Base-by-base conservation (phyloP, 2,797 vertebrate species). In the Cirrhinus mrigala region DNA sequence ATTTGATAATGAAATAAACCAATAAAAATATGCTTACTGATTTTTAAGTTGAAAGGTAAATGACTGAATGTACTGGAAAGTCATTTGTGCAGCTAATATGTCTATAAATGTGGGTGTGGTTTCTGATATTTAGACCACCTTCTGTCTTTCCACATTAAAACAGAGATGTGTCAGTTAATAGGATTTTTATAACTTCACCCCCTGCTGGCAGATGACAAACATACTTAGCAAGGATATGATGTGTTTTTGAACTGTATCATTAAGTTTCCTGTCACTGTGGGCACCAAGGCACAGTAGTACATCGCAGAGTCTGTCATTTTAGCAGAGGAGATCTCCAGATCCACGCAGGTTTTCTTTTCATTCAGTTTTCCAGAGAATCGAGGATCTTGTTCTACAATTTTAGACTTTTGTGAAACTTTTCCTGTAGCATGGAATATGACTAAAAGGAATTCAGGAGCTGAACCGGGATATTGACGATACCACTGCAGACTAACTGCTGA, bases 401-500 rank as follows among this genome's bases (percentile, higher is more conserved):
- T 3, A 2, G 76, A 78, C n/a, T 16, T 78, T 18, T 62, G 54
- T n/a, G 56, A 60, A 60, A 62, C 76, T 16, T 78, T 75, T 3
- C 75, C 56, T n/a, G 40, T 44, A 11, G 10, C 48, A 58, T 46
- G 40, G 15, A 33, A n/a, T 33, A 33, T 22, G 52, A 70, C 24
- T 5, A 74, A 70, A 37, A 87, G 73, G 16, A 33, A 85, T 71
- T 71, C 71, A 48, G 86, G 79, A 68, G 54, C 22, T 16, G 24
- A 50, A 3, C 15, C 16, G 3, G 58, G 58, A 44, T 82, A 56
- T 11, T 87, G 77, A 20, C 22, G 24, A 60, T 87, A 77, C 71
- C 82, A 87, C 50, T 69, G 74, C 46, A 74, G 79, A 73, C 3
- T 66, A 2, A 11, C 0, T 0, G 74, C 64, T 44, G 87, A 71